Conservation (phyloP, 2,113 vertebrate genomes). For the Pelmatolapia mariae region DNA sequence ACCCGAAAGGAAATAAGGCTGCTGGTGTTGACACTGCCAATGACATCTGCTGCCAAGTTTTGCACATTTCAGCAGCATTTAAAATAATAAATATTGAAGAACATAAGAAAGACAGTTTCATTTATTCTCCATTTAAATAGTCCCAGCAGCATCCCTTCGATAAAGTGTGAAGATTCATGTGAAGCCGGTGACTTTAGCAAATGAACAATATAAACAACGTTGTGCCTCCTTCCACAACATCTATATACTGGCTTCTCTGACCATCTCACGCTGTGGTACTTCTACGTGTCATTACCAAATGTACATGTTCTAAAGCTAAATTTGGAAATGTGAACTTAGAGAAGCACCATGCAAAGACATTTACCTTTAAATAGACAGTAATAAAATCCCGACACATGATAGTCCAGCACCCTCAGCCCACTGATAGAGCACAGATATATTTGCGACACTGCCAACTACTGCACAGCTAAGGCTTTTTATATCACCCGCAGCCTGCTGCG, state of each 20-base stretch:
- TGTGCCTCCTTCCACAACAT: not conserved
- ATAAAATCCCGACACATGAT: constrained; percentile 59
- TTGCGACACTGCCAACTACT: constrained; percentile 28
- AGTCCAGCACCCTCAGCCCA: constrained; percentile 12
- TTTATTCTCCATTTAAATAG: not conserved
- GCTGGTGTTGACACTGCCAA: not conserved
- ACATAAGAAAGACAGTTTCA: fast-evolving
- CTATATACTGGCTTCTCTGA: not conserved
- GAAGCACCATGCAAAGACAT: constrained; percentile 42
- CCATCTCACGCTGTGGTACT: not conserved
- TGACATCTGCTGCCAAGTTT: not conserved
- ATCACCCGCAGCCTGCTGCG: constrained; percentile 6
- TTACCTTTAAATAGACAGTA: constrained; percentile 61
- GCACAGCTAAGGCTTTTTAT: constrained; percentile 40
- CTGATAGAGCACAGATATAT: constrained; percentile 36
- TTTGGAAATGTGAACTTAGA: constrained; percentile 24
- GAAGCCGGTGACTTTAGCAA: not conserved
- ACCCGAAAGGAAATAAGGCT: not conserved
- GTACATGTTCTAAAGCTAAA: constrained; percentile 4
- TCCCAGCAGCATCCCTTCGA: not conserved
- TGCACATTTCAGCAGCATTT: not conserved
- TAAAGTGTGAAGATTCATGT: not conserved
- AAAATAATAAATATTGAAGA: not conserved
- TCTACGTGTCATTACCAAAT: not conserved
- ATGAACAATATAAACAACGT: not conserved